phyloP scores from a whole-genome alignment of 2,888 invertebrate species.

The Pachymerium ferrugineum region DNA sequence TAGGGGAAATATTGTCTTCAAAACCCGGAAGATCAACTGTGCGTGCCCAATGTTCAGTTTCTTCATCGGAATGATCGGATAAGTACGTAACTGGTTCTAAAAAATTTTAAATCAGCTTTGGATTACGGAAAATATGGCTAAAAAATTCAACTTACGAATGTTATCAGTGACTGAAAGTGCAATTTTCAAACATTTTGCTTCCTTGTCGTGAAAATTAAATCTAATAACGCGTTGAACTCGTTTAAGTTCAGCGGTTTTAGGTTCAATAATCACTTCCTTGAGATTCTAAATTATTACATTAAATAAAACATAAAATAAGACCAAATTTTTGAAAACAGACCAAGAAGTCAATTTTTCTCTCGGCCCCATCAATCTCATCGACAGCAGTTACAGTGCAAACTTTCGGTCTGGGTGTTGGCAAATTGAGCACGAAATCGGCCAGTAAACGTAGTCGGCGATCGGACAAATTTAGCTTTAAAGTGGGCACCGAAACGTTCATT shows the following conservation, averaged over 20 bases:
- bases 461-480: constrained; percentile 67
- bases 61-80: constrained; percentile 63
- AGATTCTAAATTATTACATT: background rate
- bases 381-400: constrained; percentile 42
- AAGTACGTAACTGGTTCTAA: background rate
- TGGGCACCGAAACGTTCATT: constrained; percentile 65
- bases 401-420: constrained; percentile 49
- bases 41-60: constrained; percentile 66
- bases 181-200: background rate
- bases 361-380: constrained; percentile 38
- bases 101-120: too few relatives aligned
- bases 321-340: background rate
- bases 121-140: too few relatives aligned
- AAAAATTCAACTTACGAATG: background rate
- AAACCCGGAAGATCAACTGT: constrained; percentile 72
- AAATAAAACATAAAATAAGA: background rate
- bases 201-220: constrained; percentile 1
- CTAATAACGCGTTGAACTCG: constrained; percentile 12
- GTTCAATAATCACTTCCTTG: constrained; percentile 31
- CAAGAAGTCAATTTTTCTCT: background rate
- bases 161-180: background rate
- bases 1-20: constrained; percentile 74
- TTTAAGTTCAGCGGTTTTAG: background rate
- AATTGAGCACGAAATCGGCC: constrained; percentile 58
- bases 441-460: constrained; percentile 63